Percentiles rank a stretch among this genome's conserved stretches.
Evolutionary conservation across 1,140 invertebrate species (phyloP).

Genomic region (Parasteatoda tepidariorum): DNA sequence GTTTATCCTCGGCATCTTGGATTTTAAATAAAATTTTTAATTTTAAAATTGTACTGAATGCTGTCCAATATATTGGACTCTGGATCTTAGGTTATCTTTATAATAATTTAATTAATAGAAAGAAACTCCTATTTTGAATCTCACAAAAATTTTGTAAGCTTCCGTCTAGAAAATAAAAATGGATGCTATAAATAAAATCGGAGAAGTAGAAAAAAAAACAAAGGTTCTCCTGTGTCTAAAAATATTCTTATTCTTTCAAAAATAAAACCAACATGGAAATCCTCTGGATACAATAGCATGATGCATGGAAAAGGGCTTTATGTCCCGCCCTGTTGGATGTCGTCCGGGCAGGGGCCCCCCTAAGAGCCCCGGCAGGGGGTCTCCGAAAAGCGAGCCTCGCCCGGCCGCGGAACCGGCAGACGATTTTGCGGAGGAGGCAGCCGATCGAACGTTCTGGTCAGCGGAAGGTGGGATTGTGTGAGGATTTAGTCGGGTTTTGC

Average conservation of each 20-base stretch:
- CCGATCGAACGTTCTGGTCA: not conserved
- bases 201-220: too few relatives aligned
- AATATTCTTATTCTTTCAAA: not conserved
- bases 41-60: too few relatives aligned
- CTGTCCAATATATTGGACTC: too few relatives aligned
- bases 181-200: too few relatives aligned
- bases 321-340: slow-evolving; percentile 33
- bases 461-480: not conserved
- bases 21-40: too few relatives aligned
- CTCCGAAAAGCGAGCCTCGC: slow-evolving; percentile 31
- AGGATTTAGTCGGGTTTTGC: not conserved
- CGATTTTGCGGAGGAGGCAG: not conserved
- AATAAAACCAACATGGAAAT: slow-evolving; percentile 29
- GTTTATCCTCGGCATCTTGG: too few relatives aligned
- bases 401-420: not conserved
- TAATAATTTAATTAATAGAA: too few relatives aligned
- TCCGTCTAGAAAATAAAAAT: too few relatives aligned
- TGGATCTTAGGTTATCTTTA: too few relatives aligned
- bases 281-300: slow-evolving; percentile 34
- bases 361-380: slow-evolving; percentile 20
- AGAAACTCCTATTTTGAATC: too few relatives aligned
- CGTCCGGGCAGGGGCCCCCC: slow-evolving; percentile 48
- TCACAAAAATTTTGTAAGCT: too few relatives aligned
- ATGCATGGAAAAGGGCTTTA: slow-evolving; percentile 40
- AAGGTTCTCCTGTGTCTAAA: too few relatives aligned